Percentiles rank a stretch among this genome's conserved stretches.
Conservation (phyloP, 2,113 vertebrate species). For the Solea solea region DNA sequence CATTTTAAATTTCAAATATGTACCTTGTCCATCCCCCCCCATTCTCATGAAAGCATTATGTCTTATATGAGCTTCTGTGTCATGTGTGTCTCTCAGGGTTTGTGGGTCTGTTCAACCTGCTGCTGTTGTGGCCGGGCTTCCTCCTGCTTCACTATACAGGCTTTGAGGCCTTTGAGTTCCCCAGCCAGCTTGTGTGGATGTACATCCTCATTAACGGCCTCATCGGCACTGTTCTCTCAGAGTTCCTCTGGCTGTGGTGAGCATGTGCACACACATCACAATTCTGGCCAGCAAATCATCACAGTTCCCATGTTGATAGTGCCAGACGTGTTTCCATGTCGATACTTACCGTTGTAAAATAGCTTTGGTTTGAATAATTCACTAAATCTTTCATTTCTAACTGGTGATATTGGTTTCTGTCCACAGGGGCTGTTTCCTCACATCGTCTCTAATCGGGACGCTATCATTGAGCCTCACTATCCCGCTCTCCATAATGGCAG, state of each 20-base stretch:
- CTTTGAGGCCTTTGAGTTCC: conserved; percentile 94
- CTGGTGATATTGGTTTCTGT: conserved; percentile 32
- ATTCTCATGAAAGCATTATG: neutral
- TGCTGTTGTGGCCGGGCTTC: conserved; percentile 97
- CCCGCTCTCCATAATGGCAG: conserved; percentile 96
- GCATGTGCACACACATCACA: conserved; percentile 28
- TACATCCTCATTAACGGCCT: conserved; percentile 97
- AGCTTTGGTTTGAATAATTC: neutral
- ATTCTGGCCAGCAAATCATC: neutral
- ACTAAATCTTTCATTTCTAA: neutral
- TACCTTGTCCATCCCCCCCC: too few relatives aligned
- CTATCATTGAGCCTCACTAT: conserved; percentile 96
- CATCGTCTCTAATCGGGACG: conserved; percentile 95
- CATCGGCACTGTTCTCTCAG: conserved; percentile 94
- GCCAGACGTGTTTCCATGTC: neutral
- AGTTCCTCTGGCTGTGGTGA: conserved; percentile 98
- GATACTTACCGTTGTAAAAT: neutral
- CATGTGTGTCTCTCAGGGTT: conserved; percentile 82
- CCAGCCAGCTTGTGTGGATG: conserved; percentile 91
- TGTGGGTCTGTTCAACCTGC: conserved; percentile 95
- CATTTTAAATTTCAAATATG: too few relatives aligned
- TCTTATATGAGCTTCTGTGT: neutral
- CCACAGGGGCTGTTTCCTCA: conserved; percentile 96
- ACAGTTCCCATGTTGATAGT: neutral
- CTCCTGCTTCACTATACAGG: conserved; percentile 95